These are phyloP conservation scores for Drosophila punjabiensis DNA, from an alignment of 1,140 invertebrate species.

Conservation along the genomic window DNA sequence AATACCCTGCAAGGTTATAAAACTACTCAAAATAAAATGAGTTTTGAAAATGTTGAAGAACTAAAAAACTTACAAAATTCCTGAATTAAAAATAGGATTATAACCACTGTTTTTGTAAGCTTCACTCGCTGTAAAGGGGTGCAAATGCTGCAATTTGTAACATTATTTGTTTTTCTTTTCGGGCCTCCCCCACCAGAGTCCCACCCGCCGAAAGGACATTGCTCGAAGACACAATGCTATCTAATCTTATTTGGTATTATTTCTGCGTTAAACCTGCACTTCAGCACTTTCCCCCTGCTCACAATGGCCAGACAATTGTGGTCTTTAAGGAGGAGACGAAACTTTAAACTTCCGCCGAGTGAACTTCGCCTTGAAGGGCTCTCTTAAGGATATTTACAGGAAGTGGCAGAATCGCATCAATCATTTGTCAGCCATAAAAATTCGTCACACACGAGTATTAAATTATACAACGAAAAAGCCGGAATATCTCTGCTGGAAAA, in stretches of 20 bases:
- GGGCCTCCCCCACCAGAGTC: constrained; percentile 6
- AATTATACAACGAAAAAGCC: constrained; percentile 64
- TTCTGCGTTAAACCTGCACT: constrained; percentile 79
- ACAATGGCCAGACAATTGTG: constrained; percentile 34
- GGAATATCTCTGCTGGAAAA: constrained; percentile 41
- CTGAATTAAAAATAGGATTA: neutral
- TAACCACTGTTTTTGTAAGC: constrained; percentile 34
- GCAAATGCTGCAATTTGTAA: constrained; percentile 80
- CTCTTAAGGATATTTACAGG: constrained; percentile 81
- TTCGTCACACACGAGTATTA: constrained; percentile 81
- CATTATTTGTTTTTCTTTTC: constrained; percentile 68
- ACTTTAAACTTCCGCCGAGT: constrained; percentile 51
- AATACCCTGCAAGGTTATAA: too few species aligned
- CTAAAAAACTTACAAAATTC: neutral
- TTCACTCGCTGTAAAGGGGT: constrained; percentile 64
- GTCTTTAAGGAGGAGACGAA: constrained; percentile 45
- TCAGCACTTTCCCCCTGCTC: constrained; percentile 56
- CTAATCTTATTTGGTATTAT: constrained; percentile 84
- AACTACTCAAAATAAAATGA: too few species aligned
- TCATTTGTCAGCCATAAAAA: constrained; percentile 84
- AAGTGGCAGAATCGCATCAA: constrained; percentile 76
- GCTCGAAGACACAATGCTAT: constrained; percentile 77
- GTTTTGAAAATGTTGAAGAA: neutral
- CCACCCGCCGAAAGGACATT: constrained; percentile 20
- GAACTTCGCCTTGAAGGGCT: constrained; percentile 29